Evolutionary conservation across 2,888 invertebrate genomes (phyloP), one percentile per base, ranked within the genome.

Genomic region (Hetaerina titia): DNA sequence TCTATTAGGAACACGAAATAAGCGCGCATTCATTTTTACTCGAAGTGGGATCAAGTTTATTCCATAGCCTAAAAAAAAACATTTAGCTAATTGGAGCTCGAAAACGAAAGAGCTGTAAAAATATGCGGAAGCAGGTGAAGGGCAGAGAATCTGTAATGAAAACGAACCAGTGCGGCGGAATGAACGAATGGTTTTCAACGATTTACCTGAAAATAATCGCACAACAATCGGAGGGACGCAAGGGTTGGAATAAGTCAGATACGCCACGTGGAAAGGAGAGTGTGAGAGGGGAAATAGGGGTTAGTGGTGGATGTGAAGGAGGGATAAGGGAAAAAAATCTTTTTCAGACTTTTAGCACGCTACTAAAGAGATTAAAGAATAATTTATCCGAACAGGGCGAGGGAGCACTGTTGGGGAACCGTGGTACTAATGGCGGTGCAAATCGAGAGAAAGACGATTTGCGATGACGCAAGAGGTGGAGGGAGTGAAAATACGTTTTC

Each of bases 311-410:
- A 45, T 25, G 56, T 5, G 5, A 31, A 45, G 56, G n/a, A 57
- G 57, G 89, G 89, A 22, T 19, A 45, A 56, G 2, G n/a, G 57
- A 57, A 89, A 57, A 89, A 89, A 89, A 22, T 89, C 58, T 58
- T 89, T 89, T n/a, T 89, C 58, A 22, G 89, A 45, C 69, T 81
- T 57, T 89, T 89, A 89, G 89, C 89, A 89, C 89, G 19, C 89
- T 22, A 58, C 89, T 13, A 89, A 57, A 22, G 89, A 58, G 57
- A 89, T 89, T 89, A 89, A 89, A 89, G 89, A 15, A n/a, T 56
- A 56, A 89, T 89, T 89, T 89, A 89, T 89, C 89, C 57, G 58
- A 58, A n/a, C n/a, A 89, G 11, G 22, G 58, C 0, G 81, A 81
- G 25, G 25, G 69, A 45, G 45, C 45, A 45, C 45, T 45, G 7